Evolutionary conservation across 1,140 invertebrate species (phyloP), one percentile per base, ranked within the genome.

Genomic region (Drosophila jambulina): DNA sequence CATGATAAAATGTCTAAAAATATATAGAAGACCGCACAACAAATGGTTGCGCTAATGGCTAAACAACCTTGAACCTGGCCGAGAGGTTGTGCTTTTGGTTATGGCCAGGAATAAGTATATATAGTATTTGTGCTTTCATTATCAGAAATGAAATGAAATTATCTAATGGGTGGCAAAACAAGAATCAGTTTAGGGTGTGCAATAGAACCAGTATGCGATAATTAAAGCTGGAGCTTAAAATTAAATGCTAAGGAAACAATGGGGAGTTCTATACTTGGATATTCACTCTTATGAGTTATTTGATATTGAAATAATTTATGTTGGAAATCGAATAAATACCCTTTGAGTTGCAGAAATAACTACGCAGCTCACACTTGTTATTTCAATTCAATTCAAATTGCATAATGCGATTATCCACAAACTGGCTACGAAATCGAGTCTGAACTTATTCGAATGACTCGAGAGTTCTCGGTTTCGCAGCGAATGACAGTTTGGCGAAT

Each of bases 1-100:
- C 72, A 83, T 88, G 83, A 87, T 88, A 80, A 80, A 87, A 88
- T 80, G 15, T 87, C 83, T 87, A 88, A 80, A 87, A 87, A 87
- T 87, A 87, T 78, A 57, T 54, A 68, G 27, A 62, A 49, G 67
- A 56, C 62, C 27, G 67, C 27, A 64, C 38, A 71, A 60, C 38
- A 74, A 43, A 64, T 27, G 34, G 25, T 48, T 65, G 45, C 19
- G 49, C 68, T 72, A 75, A 78, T 62, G 57, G 48, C 62, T 69
- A 46, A 80, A 42, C 63, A 79, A 87, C 83, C 83, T 87, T 87
- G 83, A 87, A 87, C 83, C 83, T 87, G 83, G 60, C 72, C 51
- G 74, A 75, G 80, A 87, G 83, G 77, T 88, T 87, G 80, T 54
- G 36, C 67, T 62, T 74, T 75, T 45, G 68, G 56, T 57, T 60